These are phyloP conservation scores for Ptychobarbus kaznakovi DNA, from an alignment of 2,797 vertebrate species.

Conservation along the genomic window DNA sequence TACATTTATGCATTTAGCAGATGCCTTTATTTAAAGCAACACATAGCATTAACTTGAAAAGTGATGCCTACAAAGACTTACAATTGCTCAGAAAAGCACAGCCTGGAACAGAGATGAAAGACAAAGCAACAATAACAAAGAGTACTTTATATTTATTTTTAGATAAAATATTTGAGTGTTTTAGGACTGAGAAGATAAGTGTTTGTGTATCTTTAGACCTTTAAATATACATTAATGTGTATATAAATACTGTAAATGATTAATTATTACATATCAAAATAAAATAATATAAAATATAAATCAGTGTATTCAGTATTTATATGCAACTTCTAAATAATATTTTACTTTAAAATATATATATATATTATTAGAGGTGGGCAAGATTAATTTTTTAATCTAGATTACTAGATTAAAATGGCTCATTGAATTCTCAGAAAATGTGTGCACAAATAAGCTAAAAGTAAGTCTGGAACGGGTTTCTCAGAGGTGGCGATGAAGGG, in stretches of 20 bases:
- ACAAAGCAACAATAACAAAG: background rate
- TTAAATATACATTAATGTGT: background rate
- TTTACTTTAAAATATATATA: too few relatives aligned
- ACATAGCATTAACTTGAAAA: background rate
- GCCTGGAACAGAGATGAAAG: background rate
- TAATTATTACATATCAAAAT: too few relatives aligned
- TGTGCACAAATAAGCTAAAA: too few relatives aligned
- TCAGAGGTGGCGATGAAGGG: too few relatives aligned
- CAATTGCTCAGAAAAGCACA: background rate
- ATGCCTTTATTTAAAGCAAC: background rate
- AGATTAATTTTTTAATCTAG: too few relatives aligned
- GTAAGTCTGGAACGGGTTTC: too few relatives aligned
- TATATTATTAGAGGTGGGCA: too few relatives aligned
- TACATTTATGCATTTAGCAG: background rate
- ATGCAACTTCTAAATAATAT: too few relatives aligned
- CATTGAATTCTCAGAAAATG: too few relatives aligned
- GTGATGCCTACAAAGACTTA: background rate
- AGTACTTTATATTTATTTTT: background rate
- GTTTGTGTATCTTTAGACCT: background rate
- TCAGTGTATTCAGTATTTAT: too few relatives aligned
- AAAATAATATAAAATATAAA: too few relatives aligned
- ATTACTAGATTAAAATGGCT: too few relatives aligned
- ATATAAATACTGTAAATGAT: background rate
- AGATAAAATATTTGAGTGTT: background rate
- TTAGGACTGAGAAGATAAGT: background rate